phyloP scores from a whole-genome alignment of 2,888 invertebrate species.

The Phyto melanocephala region DNA sequence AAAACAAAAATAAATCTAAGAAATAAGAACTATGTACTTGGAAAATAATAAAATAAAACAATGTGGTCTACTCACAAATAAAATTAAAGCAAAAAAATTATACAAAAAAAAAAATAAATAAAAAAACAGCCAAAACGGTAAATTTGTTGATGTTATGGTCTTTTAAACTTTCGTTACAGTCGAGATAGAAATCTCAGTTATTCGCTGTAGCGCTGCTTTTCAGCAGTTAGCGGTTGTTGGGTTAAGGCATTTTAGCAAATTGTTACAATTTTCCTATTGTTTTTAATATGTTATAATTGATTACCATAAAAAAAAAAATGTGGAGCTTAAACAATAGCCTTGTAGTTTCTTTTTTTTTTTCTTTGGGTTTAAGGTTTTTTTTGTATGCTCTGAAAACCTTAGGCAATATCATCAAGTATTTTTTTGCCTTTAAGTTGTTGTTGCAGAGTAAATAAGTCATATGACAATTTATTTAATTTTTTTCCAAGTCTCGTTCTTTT shows the following conservation, averaged over 20 bases:
- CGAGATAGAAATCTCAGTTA: conserved; percentile 25
- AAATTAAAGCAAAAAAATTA: too few relatives aligned
- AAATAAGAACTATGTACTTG: neutral
- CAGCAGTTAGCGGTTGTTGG: neutral
- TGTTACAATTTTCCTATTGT: conserved; percentile 61
- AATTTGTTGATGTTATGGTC: conserved; percentile 4
- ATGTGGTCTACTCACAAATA: neutral
- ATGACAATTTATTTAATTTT: conserved; percentile 56
- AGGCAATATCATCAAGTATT: neutral
- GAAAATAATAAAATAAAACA: conserved; percentile 9
- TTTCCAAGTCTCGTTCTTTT: conserved; percentile 16
- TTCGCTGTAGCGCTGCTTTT: neutral
- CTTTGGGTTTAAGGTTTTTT: neutral
- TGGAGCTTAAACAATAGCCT: conserved; percentile 30
- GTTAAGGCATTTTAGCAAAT: conserved; percentile 49
- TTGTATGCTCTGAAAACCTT: conserved; percentile 12
- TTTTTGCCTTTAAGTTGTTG: too few relatives aligned
- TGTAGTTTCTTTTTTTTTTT: conserved; percentile 8
- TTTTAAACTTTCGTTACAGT: conserved; percentile 2
- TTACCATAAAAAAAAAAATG: conserved; percentile 43
- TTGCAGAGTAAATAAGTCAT: conserved; percentile 56
- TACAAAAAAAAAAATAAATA: neutral
- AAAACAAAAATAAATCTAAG: conserved; percentile 2
- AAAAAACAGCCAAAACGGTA: conserved; percentile 32
- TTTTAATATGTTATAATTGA: conserved; percentile 62